Evolutionary conservation across 2,113 vertebrate species (phyloP).

Genomic region (Bubalus kerabau): DNA sequence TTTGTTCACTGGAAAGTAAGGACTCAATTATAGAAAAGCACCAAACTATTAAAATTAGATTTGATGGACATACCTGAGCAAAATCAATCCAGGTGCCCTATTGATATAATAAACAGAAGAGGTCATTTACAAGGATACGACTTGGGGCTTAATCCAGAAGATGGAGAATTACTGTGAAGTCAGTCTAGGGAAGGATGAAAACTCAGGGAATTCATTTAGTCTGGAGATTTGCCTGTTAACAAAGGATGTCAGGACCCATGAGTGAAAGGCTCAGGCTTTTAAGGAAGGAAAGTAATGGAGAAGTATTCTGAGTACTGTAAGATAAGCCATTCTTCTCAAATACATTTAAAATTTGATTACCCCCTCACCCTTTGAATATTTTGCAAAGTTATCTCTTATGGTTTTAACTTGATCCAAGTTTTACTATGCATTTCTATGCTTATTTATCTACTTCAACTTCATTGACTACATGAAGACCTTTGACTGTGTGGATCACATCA

Average conservation of each 20-base stretch:
- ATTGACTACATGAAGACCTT: background rate
- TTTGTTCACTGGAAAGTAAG: background rate
- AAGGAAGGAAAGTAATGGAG: background rate
- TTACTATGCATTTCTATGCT: background rate
- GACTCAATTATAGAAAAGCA: background rate
- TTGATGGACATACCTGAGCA: background rate
- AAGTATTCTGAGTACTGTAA: background rate
- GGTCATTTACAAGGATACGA: background rate
- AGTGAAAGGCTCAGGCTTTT: background rate
- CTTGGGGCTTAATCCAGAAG: background rate
- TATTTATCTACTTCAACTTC: background rate
- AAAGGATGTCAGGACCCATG: background rate
- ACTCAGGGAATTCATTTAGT: background rate
- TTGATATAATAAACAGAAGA: background rate
- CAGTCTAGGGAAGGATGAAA: background rate
- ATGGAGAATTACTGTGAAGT: background rate
- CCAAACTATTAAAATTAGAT: background rate
- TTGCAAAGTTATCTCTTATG: background rate
- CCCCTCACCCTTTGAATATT: background rate
- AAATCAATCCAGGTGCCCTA: background rate
- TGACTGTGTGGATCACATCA: background rate
- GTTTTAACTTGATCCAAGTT: background rate
- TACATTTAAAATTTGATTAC: background rate
- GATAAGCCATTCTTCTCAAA: background rate
- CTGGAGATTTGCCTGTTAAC: background rate